These are phyloP conservation scores for Chamaetylas fuelleborni DNA, from an alignment of 2,113 vertebrate genomes.

Conservation along the genomic window DNA sequence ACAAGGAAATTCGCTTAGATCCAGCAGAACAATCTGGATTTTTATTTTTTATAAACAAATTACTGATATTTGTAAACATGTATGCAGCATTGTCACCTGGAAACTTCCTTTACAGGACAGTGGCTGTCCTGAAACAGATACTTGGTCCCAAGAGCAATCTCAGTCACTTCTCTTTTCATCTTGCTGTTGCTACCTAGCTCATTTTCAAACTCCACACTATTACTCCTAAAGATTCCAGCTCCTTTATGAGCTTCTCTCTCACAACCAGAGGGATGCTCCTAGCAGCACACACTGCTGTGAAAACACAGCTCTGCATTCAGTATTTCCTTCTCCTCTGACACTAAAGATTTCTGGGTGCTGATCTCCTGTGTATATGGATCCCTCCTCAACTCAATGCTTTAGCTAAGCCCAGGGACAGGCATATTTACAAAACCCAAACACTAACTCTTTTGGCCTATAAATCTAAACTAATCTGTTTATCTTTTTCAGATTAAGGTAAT, in stretches of 20 bases:
- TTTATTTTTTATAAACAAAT: neutral
- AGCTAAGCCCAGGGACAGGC: neutral
- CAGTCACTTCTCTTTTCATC: neutral
- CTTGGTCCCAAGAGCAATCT: neutral
- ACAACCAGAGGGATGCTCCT: neutral
- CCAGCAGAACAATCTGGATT: neutral
- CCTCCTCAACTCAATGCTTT: neutral
- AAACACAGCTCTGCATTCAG: neutral
- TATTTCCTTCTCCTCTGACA: neutral
- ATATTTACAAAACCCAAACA: neutral
- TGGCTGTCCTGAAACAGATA: neutral
- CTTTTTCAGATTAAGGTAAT: neutral
- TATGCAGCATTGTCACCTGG: neutral
- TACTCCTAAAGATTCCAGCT: neutral
- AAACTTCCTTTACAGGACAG: neutral
- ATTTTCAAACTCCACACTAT: neutral
- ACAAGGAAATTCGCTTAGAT: neutral
- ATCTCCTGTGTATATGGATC: neutral
- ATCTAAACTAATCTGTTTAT: neutral
- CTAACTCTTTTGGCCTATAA: neutral
- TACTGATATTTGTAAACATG: neutral
- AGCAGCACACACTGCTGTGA: neutral
- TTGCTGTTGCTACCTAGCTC: neutral
- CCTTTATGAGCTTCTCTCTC: neutral
- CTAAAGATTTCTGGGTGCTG: neutral